A percentile compares a stretch with the other conserved stretches of the same genome.
Evolutionary conservation across 1,140 invertebrate genomes (phyloP).

Genomic region (Pteromalus puparum): DNA sequence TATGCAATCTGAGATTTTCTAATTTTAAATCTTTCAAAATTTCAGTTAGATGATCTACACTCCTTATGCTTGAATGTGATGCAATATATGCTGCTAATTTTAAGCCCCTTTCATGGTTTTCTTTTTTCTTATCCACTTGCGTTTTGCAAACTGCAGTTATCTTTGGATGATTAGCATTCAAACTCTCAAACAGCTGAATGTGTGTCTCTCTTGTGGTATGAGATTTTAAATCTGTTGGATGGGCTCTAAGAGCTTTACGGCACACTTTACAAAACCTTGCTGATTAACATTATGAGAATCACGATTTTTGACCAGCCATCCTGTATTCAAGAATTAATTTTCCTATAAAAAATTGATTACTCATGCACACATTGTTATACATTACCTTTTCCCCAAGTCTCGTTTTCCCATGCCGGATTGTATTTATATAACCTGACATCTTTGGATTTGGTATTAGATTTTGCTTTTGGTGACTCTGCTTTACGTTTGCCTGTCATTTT

Average conservation of each 20-base stretch:
- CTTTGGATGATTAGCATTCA: no score
- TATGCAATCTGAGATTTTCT: background rate
- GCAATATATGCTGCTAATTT: constrained; percentile 13
- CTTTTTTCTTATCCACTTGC: background rate
- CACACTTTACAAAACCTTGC: no score
- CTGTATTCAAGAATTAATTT: no score
- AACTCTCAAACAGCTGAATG: background rate
- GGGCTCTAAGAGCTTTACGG: constrained; percentile 26
- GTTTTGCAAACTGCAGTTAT: no score
- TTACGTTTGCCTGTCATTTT: no score
- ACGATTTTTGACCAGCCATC: no score
- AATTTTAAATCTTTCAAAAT: background rate
- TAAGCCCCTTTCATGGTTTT: constrained; percentile 22
- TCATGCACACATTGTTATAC: no score
- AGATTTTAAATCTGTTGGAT: constrained; percentile 13
- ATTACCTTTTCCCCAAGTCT: background rate
- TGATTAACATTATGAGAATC: no score
- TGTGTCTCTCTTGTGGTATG: constrained; percentile 13
- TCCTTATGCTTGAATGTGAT: constrained; percentile 8
- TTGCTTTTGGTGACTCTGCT: no score
- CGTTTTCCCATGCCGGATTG: background rate
- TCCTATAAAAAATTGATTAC: background rate
- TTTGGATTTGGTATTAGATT: background rate
- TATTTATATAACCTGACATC: background rate
- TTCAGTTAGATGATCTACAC: constrained; percentile 28